A percentile compares a stretch with the other conserved stretches of the same genome.
phyloP scores from a whole-genome alignment of 2,888 invertebrate species.

The Cantharis rufa region DNA sequence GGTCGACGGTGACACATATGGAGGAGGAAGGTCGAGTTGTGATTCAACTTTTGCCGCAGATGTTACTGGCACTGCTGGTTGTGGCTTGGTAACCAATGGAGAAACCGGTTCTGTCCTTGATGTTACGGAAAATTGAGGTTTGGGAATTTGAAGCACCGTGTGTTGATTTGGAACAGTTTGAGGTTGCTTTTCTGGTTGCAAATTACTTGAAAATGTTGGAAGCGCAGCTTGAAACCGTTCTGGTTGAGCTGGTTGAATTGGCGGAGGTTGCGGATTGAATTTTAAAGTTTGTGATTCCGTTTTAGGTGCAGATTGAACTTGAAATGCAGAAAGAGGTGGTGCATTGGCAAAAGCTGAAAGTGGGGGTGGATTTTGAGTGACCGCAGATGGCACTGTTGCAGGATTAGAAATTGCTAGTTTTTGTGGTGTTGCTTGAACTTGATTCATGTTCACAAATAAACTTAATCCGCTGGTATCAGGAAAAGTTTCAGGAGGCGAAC shows the following conservation, averaged over 20 bases:
- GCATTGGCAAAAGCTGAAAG: background rate
- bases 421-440: background rate
- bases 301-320: background rate
- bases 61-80: background rate
- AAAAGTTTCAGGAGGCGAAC: slow-evolving; percentile 63
- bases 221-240: background rate
- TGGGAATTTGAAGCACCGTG: background rate
- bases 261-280: background rate
- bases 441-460: slow-evolving; percentile 19
- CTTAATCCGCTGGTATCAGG: slow-evolving; percentile 48
- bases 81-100: background rate
- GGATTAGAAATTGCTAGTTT: background rate
- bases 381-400: background rate
- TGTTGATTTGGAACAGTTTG: background rate
- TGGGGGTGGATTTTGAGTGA: background rate
- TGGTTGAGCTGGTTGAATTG: background rate
- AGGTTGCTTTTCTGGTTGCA: background rate
- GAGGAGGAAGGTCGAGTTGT: background rate
- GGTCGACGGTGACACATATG: background rate
- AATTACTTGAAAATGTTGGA: background rate
- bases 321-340: background rate
- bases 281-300: background rate
- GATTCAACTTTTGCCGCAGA: background rate
- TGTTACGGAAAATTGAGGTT: background rate
- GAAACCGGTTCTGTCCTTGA: background rate